Percentiles rank a stretch among this genome's conserved stretches.
Conservation (phyloP, 2,113 vertebrate genomes). For the Dicerorhinus sumatrensis region DNA sequence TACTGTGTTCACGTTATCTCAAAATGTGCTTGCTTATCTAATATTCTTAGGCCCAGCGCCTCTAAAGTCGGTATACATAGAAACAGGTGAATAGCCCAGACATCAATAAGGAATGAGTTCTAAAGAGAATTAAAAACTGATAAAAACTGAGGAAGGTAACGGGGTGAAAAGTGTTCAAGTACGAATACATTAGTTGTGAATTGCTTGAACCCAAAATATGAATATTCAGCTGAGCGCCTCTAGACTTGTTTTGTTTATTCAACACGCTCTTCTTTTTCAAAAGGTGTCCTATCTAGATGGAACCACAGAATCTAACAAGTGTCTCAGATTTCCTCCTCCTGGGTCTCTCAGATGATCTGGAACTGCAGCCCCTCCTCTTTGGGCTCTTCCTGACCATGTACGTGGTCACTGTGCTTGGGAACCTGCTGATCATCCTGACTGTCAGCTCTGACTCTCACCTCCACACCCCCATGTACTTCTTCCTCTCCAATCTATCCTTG, state of each 20-base stretch:
- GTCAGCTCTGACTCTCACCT: neutral
- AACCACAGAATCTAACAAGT: neutral
- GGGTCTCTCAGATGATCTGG: neutral
- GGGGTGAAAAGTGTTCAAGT: accelerated
- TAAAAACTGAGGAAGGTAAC: neutral
- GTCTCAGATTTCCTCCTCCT: neutral
- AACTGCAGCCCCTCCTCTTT: neutral
- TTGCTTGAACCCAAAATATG: neutral
- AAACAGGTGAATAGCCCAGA: neutral
- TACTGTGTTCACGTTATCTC: neutral
- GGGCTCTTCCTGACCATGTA: neutral
- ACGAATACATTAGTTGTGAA: neutral
- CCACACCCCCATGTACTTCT: conserved; percentile 27
- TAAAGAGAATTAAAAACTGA: neutral
- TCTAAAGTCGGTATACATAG: neutral
- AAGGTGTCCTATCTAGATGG: neutral
- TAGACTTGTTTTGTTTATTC: neutral
- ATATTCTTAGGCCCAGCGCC: neutral
- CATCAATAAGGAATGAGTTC: neutral
- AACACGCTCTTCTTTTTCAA: neutral
- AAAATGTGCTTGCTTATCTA: neutral
- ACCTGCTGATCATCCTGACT: neutral
- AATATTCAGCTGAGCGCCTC: accelerated
- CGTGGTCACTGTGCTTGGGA: neutral
- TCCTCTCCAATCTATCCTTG: neutral